Evolutionary conservation across 2,113 vertebrate genomes (phyloP).

Genomic region (Orientallactaga bullata): DNA sequence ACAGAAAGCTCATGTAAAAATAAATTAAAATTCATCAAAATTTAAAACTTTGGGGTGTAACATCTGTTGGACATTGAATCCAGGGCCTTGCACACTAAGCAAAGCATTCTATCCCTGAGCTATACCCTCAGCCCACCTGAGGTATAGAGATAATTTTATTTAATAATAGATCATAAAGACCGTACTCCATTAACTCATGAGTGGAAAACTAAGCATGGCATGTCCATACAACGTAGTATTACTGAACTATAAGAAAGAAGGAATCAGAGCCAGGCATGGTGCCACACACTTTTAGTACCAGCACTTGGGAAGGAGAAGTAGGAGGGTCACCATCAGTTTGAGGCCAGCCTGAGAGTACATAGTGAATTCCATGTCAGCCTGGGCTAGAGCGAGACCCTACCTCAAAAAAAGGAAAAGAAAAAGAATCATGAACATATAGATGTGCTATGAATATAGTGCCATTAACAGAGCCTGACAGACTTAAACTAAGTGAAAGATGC

Average conservation of each 20-base stretch:
- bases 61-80: not conserved
- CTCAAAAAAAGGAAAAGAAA: too few species aligned
- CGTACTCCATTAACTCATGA: not conserved
- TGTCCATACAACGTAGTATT: not conserved
- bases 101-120: not conserved
- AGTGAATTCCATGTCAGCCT: too few species aligned
- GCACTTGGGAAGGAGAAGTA: too few species aligned
- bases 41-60: too few species aligned
- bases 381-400: too few species aligned
- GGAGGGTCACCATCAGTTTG: too few species aligned
- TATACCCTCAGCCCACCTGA: not conserved
- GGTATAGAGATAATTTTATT: conserved; percentile 5
- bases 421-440: not conserved
- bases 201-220: not conserved
- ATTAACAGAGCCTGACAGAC: not conserved
- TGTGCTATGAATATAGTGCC: not conserved
- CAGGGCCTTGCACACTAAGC: not conserved
- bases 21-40: too few species aligned
- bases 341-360: too few species aligned
- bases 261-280: not conserved
- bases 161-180: not conserved
- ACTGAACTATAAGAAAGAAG: not conserved
- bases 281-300: too few species aligned
- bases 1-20: too few species aligned
- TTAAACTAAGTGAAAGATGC: not conserved